A percentile compares a stretch with the other conserved stretches of the same genome.
phyloP scores from a whole-genome alignment of 2,797 vertebrate species.

The Mionectes olivaceus region DNA sequence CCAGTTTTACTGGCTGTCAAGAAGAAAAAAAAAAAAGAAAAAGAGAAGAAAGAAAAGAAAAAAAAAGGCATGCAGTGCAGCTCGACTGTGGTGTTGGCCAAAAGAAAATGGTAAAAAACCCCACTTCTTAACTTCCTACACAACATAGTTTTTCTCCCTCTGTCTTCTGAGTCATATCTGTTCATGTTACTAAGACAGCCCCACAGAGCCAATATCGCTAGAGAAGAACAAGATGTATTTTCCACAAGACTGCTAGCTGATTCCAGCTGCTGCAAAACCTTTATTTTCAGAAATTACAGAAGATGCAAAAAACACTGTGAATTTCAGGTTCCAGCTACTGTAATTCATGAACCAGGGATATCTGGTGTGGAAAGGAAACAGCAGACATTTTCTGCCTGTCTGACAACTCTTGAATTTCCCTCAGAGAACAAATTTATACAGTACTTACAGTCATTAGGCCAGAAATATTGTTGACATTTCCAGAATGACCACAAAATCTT shows the following conservation, averaged over 20 bases:
- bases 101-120: neutral
- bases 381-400: neutral
- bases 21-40: neutral
- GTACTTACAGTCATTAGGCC: neutral
- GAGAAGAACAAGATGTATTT: constrained; percentile 47
- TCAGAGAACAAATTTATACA: neutral
- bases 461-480: neutral
- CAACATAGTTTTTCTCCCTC: constrained; percentile 18
- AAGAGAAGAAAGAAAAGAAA: neutral
- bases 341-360: neutral
- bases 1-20: neutral
- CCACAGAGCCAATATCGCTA: neutral
- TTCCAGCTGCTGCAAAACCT: constrained; percentile 19
- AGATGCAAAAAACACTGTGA: neutral
- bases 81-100: neutral
- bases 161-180: constrained; percentile 56
- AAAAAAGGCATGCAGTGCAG: neutral
- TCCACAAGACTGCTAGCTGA: neutral
- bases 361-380: neutral
- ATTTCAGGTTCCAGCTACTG: neutral
- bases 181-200: constrained; percentile 41
- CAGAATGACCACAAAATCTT: neutral
- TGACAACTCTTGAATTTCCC: neutral
- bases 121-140: constrained; percentile 25
- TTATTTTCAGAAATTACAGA: neutral